Evolutionary conservation across 2,113 vertebrate species (phyloP).

Genomic region (Chunga burmeisteri): DNA sequence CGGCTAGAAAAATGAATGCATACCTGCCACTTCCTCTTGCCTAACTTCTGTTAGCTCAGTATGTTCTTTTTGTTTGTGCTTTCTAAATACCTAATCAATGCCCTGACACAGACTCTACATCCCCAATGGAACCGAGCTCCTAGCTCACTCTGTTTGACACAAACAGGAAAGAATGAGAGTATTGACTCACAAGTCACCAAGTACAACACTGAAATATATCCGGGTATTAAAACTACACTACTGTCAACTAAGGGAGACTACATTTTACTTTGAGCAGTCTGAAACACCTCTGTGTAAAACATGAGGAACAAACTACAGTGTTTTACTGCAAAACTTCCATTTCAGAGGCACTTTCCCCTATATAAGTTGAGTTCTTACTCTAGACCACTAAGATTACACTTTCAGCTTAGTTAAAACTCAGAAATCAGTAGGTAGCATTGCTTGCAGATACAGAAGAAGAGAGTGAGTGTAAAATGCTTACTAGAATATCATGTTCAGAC

Average conservation of each 20-base stretch:
- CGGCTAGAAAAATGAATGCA: background rate
- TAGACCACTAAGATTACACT: background rate
- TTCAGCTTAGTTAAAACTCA: background rate
- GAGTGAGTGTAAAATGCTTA: background rate
- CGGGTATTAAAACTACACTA: background rate
- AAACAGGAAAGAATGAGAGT: background rate
- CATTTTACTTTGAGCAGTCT: background rate
- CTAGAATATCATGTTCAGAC: fast-evolving
- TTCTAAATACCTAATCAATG: background rate
- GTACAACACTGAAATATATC: background rate
- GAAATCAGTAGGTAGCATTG: background rate
- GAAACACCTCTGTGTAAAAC: background rate
- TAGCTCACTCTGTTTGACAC: background rate
- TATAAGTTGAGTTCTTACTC: background rate
- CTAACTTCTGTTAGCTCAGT: background rate
- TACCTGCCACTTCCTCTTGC: background rate
- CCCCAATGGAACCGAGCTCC: background rate
- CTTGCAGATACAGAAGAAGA: background rate
- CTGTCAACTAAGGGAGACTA: background rate
- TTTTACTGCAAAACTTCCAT: background rate
- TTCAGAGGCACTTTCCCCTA: background rate
- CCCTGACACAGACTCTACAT: background rate
- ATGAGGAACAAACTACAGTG: background rate
- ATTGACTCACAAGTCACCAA: background rate
- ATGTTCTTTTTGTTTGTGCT: background rate